phyloP scores from a whole-genome alignment of 1,140 invertebrate species.

The Bombyx mori region ASM3026992v2 NC_085125.1:5152501-5153000 shows the following conservation, averaged over 20 bases:
- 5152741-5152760: too few species aligned
- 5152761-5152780: too few species aligned
- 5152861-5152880: slow-evolving; percentile 12
- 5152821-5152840: slow-evolving; percentile 10
- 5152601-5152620: slow-evolving; percentile 17
- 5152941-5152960: too few species aligned
- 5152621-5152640: slow-evolving; percentile 33
- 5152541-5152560: slow-evolving; percentile 34
- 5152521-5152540: slow-evolving; percentile 32
- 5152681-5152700: not conserved
- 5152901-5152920: slow-evolving; percentile 24
- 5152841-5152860: slow-evolving; percentile 31
- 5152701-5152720: not conserved
- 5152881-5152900: slow-evolving; percentile 58
- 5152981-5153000: too few species aligned
- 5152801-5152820: not conserved
- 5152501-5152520: slow-evolving; percentile 25
- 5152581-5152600: slow-evolving; percentile 36
- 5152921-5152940: too few species aligned
- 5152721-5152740: too few species aligned
- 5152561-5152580: slow-evolving; percentile 49
- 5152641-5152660: slow-evolving; percentile 21
- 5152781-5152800: too few species aligned
- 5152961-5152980: too few species aligned
- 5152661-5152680: slow-evolving; percentile 1